These are phyloP conservation scores for Eulemur rubriventer DNA, from an alignment of 2,797 vertebrate species.

Conservation along the genomic window DNA sequence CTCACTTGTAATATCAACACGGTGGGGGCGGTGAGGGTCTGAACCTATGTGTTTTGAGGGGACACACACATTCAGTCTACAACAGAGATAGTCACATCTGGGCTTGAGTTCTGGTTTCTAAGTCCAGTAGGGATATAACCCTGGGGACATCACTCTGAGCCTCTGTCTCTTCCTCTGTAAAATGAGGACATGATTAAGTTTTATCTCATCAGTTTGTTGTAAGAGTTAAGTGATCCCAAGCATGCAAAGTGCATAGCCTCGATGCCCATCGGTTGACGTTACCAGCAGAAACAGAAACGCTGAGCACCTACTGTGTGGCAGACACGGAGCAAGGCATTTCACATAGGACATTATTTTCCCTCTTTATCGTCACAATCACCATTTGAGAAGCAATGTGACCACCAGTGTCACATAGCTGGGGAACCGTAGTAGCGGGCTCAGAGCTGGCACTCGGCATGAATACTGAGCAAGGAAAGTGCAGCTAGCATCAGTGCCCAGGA, in stretches of 20 bases:
- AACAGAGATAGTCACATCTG: background rate
- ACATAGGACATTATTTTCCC: accelerated
- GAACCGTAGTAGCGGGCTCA: background rate
- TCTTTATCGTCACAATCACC: background rate
- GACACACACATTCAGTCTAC: background rate
- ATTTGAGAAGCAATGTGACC: background rate
- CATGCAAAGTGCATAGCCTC: background rate
- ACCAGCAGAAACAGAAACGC: background rate
- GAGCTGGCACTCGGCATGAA: too few species aligned
- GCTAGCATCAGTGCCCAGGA: background rate
- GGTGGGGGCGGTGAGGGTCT: background rate
- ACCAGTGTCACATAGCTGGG: background rate
- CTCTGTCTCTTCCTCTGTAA: background rate
- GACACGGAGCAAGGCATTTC: background rate
- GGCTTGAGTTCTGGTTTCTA: background rate
- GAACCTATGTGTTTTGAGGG: background rate
- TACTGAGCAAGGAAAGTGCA: background rate
- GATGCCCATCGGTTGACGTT: background rate
- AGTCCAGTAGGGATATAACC: background rate
- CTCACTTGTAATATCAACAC: background rate
- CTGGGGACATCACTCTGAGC: background rate
- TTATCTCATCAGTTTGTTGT: background rate
- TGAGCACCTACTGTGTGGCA: background rate
- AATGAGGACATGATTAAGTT: background rate
- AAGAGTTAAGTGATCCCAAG: background rate